These are phyloP conservation scores for Halcyon leucocephala DNA, from an alignment of 2,797 vertebrate genomes.

Conservation along the genomic window DNA sequence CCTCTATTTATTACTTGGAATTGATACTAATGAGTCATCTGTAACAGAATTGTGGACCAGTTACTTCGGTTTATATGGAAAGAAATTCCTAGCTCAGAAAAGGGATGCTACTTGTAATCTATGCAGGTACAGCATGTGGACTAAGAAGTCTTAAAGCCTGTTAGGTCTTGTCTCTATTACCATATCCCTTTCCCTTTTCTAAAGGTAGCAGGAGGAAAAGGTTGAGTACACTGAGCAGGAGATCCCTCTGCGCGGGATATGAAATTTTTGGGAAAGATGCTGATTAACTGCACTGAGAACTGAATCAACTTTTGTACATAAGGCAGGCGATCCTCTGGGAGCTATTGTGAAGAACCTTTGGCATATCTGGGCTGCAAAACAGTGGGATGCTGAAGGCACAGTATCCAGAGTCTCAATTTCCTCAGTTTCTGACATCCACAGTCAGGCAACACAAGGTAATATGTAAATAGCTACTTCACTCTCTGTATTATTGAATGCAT, in stretches of 20 bases:
- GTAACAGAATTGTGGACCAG: background rate
- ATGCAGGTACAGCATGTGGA: background rate
- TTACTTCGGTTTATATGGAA: background rate
- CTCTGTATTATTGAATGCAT: conserved; percentile 43
- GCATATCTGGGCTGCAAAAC: conserved; percentile 14
- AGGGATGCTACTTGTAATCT: background rate
- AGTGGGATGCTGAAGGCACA: background rate
- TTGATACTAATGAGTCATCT: background rate
- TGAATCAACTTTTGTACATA: background rate
- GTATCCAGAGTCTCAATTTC: background rate
- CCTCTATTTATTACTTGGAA: background rate
- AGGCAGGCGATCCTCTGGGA: background rate
- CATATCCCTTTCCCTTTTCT: background rate
- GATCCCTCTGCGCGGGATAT: background rate
- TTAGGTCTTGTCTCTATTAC: background rate
- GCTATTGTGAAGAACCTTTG: background rate
- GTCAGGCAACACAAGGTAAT: conserved; percentile 37
- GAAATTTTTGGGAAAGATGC: background rate
- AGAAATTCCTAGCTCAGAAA: background rate
- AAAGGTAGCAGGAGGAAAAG: background rate
- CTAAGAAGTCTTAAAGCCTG: background rate
- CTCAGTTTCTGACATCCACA: conserved; percentile 25
- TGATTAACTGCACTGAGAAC: background rate
- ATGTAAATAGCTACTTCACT: conserved; percentile 53
- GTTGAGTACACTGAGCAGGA: background rate